Evolutionary conservation across 23 tunicate species (phyloP).

Genomic region (Trididemnum clinides): DNA sequence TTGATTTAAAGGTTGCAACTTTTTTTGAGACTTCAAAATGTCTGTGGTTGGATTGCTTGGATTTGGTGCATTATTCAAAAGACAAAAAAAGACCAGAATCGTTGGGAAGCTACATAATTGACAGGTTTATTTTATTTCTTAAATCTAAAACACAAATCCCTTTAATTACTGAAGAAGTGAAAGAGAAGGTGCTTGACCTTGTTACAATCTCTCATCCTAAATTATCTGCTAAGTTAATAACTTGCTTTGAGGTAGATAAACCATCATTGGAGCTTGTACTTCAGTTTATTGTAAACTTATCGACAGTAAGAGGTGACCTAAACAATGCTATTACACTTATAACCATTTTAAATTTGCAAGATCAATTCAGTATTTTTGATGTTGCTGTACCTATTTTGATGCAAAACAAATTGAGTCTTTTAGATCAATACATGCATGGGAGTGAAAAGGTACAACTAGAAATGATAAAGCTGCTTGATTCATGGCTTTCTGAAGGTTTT

Average conservation of each 20-base stretch:
- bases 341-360: conserved; percentile 50
- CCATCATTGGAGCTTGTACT: conserved; percentile 37
- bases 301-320: conserved; percentile 4
- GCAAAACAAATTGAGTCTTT: conserved; percentile 60
- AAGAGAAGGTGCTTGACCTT: conserved; percentile 34
- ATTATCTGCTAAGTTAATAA: conserved; percentile 30
- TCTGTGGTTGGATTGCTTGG: conserved; percentile 14
- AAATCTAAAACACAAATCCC: background rate
- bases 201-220: conserved; percentile 30
- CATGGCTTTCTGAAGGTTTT: conserved; percentile 52
- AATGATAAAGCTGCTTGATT: conserved; percentile 48
- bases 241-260: conserved; percentile 29
- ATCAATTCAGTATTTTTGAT: conserved; percentile 48
- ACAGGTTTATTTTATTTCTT: background rate
- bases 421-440: conserved; percentile 60
- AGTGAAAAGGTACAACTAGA: conserved; percentile 32
- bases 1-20: background rate
- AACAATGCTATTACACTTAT: conserved; percentile 60
- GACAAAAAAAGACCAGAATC: conserved; percentile 49
- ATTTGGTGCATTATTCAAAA: conserved; percentile 19
- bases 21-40: background rate
- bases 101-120: conserved; percentile 22
- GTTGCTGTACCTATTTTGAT: conserved; percentile 67
- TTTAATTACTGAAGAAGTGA: conserved; percentile 7
- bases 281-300: background rate